Conservation (phyloP, 2,797 vertebrate species). For the Alcedo atthis region DNA sequence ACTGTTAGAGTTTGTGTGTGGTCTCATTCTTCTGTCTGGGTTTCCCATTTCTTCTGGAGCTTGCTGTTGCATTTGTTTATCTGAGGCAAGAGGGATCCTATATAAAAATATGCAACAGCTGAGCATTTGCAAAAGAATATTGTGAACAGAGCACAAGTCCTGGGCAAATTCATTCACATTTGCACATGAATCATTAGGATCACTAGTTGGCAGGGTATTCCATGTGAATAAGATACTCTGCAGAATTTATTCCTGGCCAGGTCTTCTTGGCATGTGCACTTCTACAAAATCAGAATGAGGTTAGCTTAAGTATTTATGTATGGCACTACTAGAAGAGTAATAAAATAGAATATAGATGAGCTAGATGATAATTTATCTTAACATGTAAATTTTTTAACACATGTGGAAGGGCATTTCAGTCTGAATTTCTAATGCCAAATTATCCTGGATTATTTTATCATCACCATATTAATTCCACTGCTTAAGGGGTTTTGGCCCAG, state of each 20-base stretch:
- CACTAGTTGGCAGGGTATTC: neutral
- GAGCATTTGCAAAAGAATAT: neutral
- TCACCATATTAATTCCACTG: neutral
- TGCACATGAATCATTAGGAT: neutral
- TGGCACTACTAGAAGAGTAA: neutral
- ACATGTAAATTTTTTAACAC: neutral
- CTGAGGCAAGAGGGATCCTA: neutral
- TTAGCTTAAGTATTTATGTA: slow-evolving; percentile 27
- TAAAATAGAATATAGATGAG: neutral
- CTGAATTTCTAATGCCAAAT: neutral
- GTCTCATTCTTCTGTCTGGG: neutral
- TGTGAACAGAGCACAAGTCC: neutral
- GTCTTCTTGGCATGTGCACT: slow-evolving; percentile 10
- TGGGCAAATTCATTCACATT: neutral
- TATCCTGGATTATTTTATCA: neutral
- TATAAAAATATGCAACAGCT: neutral
- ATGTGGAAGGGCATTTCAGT: neutral
- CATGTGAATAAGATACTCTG: neutral
- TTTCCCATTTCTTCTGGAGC: neutral
- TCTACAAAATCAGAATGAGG: slow-evolving; percentile 14
- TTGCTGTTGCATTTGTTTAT: neutral
- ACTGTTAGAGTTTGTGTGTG: neutral
- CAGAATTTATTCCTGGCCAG: slow-evolving; percentile 35
- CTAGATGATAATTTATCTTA: neutral
- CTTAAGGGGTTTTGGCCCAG: slow-evolving; percentile 4